These are phyloP conservation scores for Hippocampus guttulatus DNA, from an alignment of 2,113 vertebrate species.

Conservation along the genomic window DNA sequence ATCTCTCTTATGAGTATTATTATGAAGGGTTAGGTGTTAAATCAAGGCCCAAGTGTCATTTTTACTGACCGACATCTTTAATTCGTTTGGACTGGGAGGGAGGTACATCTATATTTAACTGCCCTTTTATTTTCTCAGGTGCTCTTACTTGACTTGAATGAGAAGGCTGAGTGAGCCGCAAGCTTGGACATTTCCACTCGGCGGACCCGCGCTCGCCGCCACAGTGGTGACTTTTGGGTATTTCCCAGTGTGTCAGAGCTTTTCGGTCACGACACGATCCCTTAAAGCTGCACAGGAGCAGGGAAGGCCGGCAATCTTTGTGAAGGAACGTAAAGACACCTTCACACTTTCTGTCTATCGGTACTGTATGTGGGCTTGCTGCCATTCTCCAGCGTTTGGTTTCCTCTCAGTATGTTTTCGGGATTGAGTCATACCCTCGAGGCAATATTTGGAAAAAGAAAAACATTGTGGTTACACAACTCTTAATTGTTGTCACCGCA, in stretches of 20 bases:
- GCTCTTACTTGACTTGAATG: conserved; percentile 82
- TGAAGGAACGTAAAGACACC: conserved; percentile 7
- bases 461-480: background rate
- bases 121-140: conserved; percentile 94
- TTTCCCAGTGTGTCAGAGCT: conserved; percentile 66
- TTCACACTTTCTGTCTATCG: conserved; percentile 18
- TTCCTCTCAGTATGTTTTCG: background rate
- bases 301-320: conserved; percentile 19
- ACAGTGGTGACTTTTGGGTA: conserved; percentile 77
- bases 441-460: conserved; percentile 1
- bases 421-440: background rate
- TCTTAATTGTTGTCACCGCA: background rate
- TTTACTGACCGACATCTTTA: conserved; percentile 75
- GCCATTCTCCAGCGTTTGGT: conserved; percentile 11
- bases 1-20: conserved; percentile 36
- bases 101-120: conserved; percentile 92
- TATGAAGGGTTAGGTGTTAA: conserved; percentile 42
- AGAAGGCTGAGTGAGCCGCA: conserved; percentile 83
- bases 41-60: conserved; percentile 22
- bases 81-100: conserved; percentile 87
- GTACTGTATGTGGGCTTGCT: conserved; percentile 1
- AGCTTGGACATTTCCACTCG: conserved; percentile 79
- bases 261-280: conserved; percentile 81
- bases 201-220: conserved; percentile 46
- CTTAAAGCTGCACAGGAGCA: conserved; percentile 53